These are phyloP conservation scores for Erebia palarica DNA, from an alignment of 2,888 invertebrate genomes.

Conservation along the genomic window DNA sequence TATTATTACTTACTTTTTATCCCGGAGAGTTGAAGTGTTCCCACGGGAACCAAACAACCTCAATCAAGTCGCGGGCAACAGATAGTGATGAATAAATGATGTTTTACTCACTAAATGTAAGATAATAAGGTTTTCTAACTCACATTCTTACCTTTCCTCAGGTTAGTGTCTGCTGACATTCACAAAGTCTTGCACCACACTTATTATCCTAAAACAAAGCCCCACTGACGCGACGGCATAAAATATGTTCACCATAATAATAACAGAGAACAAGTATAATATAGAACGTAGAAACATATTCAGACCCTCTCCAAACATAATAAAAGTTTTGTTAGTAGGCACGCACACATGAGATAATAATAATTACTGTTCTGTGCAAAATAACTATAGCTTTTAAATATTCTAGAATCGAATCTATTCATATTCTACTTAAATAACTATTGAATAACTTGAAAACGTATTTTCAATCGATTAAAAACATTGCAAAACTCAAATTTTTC, in stretches of 20 bases:
- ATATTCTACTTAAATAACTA: not conserved
- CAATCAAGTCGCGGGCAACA: no score
- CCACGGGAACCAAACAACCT: no score
- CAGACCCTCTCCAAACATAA: conserved; percentile 22
- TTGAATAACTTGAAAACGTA: not conserved
- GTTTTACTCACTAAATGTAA: not conserved
- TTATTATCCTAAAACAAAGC: conserved; percentile 36
- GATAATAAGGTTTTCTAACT: conserved; percentile 27
- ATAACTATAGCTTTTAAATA: not conserved
- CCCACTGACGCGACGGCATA: conserved; percentile 30
- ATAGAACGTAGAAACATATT: conserved; percentile 30
- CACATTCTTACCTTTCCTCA: conserved; percentile 39
- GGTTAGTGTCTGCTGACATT: conserved; percentile 40
- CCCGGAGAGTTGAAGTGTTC: no score
- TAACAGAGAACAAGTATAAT: conserved; percentile 27
- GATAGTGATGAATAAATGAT: not conserved
- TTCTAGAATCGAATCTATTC: not conserved
- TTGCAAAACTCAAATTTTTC: not conserved
- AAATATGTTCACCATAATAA: conserved; percentile 33
- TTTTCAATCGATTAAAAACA: not conserved
- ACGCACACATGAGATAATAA: not conserved
- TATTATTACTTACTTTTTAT: no score
- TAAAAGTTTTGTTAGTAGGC: not conserved
- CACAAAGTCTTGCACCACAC: conserved; percentile 26
- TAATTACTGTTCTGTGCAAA: conserved; percentile 6